A percentile compares a stretch with the other conserved stretches of the same genome.
phyloP scores from a whole-genome alignment of 2,888 invertebrate genomes.

The Merodon equestris region DNA sequence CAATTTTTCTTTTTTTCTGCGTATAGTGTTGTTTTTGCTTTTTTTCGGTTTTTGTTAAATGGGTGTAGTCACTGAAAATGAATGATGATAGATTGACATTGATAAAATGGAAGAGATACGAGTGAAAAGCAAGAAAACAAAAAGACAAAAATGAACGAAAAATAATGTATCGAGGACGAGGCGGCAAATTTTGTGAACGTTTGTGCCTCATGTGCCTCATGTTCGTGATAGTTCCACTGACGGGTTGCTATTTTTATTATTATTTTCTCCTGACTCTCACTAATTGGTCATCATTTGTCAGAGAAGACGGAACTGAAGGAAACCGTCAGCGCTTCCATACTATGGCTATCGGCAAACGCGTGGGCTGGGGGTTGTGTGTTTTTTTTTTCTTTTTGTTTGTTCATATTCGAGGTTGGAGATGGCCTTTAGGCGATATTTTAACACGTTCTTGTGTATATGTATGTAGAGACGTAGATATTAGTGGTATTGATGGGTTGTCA shows the following conservation, averaged over 20 bases:
- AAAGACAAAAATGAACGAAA: conserved; percentile 4
- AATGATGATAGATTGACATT: conserved; percentile 57
- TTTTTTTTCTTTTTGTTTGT: no score
- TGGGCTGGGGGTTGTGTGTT: no score
- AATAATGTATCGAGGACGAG: conserved; percentile 1
- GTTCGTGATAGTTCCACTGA: conserved; percentile 51
- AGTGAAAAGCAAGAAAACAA: not conserved
- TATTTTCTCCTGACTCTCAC: conserved; percentile 21
- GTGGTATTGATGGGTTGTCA: no score
- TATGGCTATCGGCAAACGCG: no score
- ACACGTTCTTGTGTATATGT: no score
- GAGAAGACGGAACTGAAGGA: conserved; percentile 20
- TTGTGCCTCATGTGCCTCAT: conserved; percentile 30
- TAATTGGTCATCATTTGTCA: conserved; percentile 48
- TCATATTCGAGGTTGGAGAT: no score
- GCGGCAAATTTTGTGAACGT: conserved; percentile 30
- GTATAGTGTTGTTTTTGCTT: not conserved
- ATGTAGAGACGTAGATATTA: no score
- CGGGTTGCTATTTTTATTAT: conserved; percentile 31
- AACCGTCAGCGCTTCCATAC: no score
- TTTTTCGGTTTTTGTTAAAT: conserved; percentile 36
- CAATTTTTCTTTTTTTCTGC: conserved; percentile 35
- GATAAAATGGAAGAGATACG: conserved; percentile 23
- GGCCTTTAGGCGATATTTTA: no score
- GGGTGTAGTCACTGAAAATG: conserved; percentile 52